Conservation (phyloP, 2,888 invertebrate species). For the Meteorus colon region DNA sequence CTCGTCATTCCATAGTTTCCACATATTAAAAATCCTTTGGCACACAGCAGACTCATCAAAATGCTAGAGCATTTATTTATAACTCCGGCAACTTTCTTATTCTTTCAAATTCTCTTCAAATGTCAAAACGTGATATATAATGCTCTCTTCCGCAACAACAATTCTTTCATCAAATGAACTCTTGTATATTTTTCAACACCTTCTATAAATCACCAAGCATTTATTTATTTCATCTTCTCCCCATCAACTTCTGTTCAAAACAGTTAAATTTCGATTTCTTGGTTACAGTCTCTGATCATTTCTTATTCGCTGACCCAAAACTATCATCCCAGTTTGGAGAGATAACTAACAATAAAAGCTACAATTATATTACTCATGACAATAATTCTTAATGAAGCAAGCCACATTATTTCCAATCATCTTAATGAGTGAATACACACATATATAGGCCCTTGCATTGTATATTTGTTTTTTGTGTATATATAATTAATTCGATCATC, state of each 20-base stretch:
- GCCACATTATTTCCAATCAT: background rate
- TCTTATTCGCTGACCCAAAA: background rate
- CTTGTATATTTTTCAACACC: background rate
- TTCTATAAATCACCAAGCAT: background rate
- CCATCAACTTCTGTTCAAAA: background rate
- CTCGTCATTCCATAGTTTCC: background rate
- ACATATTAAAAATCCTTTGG: background rate
- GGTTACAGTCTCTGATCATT: background rate
- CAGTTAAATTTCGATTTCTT: background rate
- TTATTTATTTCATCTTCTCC: background rate
- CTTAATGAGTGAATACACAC: constrained; percentile 18
- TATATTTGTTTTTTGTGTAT: constrained; percentile 17
- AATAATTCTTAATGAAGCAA: constrained; percentile 20
- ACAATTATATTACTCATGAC: constrained; percentile 17
- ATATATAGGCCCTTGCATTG: constrained; percentile 30
- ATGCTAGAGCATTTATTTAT: constrained; percentile 21
- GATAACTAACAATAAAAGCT: constrained; percentile 29
- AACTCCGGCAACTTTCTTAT: constrained; percentile 3
- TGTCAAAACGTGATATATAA: constrained; percentile 4
- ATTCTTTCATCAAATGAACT: constrained; percentile 7
- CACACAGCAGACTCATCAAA: constrained; percentile 16
- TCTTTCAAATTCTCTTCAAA: background rate
- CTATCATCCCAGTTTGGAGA: background rate
- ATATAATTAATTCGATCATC: constrained; percentile 12
- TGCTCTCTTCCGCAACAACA: background rate